Evolutionary conservation across 2,113 vertebrate species (phyloP).

Genomic region (Manacus vitellinus): DNA sequence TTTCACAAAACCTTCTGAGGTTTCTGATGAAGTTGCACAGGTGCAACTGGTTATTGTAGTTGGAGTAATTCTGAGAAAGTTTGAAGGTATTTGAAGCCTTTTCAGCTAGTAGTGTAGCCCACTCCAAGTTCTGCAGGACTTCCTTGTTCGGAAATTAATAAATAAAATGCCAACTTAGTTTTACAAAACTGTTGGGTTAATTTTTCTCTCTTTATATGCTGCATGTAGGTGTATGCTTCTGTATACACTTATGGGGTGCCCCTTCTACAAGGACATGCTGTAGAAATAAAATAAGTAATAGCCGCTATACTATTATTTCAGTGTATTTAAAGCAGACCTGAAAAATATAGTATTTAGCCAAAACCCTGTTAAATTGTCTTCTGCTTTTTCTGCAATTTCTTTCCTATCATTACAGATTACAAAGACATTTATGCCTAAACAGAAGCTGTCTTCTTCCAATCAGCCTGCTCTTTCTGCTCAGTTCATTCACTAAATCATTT

Average conservation of each 20-base stretch:
- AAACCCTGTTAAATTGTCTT: conserved; percentile 51
- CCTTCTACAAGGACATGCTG: background rate
- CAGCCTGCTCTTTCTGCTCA: conserved; percentile 64
- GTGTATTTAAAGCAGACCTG: conserved; percentile 32
- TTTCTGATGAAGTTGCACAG: background rate
- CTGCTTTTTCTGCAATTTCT: conserved; percentile 40
- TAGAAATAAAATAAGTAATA: background rate
- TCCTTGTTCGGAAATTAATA: background rate
- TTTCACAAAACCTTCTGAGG: background rate
- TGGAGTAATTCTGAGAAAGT: background rate
- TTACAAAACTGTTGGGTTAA: background rate
- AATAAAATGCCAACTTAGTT: background rate
- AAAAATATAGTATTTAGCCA: conserved; percentile 52
- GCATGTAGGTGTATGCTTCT: background rate
- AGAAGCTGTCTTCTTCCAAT: conserved; percentile 74
- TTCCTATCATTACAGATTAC: conserved; percentile 61
- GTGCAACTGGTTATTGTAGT: background rate
- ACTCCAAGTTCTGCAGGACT: background rate
- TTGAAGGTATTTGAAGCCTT: background rate
- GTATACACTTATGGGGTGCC: background rate
- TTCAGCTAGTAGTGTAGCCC: background rate
- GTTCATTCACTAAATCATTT: conserved; percentile 75
- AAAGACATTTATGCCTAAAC: conserved; percentile 70
- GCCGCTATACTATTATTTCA: background rate
- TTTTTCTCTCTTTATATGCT: background rate